These are phyloP conservation scores for Ceryle rudis DNA, from an alignment of 2,797 vertebrate genomes.

Conservation along the genomic window DNA sequence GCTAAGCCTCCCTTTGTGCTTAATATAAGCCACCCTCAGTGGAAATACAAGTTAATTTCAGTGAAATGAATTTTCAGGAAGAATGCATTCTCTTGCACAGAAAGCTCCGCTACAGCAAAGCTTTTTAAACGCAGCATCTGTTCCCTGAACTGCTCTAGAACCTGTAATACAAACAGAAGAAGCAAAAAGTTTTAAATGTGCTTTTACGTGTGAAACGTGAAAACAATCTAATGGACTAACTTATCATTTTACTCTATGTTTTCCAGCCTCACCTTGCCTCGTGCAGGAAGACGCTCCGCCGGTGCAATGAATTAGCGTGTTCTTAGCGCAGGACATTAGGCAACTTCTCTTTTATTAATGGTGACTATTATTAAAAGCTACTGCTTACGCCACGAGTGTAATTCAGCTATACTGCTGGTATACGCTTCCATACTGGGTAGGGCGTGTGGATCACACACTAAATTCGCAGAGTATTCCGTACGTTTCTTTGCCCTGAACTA, in stretches of 20 bases:
- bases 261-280: neutral
- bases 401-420: neutral
- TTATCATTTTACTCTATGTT: neutral
- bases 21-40: constrained; percentile 68
- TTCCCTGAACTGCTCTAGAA: constrained; percentile 46
- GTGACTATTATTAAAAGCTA: neutral
- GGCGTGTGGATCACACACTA: neutral
- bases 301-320: neutral
- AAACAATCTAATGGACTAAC: neutral
- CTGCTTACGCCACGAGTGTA: neutral
- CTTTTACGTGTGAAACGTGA: neutral
- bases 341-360: neutral
- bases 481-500: neutral
- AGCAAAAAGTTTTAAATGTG: neutral
- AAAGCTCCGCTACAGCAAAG: constrained; percentile 36
- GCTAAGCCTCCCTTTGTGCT: constrained; percentile 70
- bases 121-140: constrained; percentile 45
- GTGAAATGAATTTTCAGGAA: constrained; percentile 73
- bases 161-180: neutral
- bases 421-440: neutral
- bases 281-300: neutral
- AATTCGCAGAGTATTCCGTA: neutral
- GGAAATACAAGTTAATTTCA: constrained; percentile 77
- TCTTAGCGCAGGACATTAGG: neutral
- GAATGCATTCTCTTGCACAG: constrained; percentile 55